Conservation (phyloP, 2,797 vertebrate genomes). For the Paguma larvata region DNA sequence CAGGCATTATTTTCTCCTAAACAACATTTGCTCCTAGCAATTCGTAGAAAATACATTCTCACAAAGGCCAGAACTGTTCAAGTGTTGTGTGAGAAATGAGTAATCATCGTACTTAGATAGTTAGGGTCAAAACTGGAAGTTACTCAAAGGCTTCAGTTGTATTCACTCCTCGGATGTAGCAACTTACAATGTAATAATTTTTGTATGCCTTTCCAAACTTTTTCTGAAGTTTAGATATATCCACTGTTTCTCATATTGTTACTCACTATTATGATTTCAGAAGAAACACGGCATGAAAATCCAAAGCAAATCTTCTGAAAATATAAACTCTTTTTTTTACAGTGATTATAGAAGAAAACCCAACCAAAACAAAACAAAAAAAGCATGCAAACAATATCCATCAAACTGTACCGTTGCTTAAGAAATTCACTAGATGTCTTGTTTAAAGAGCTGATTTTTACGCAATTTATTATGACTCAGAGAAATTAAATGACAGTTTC, state of each 20-base stretch:
- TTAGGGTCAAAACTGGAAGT: not conserved
- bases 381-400: not conserved
- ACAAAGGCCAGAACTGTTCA: not conserved
- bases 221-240: not conserved
- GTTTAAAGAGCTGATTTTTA: not conserved
- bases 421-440: not conserved
- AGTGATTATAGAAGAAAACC: not conserved
- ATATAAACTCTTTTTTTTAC: not conserved
- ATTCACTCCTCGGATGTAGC: not conserved
- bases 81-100: constrained; percentile 3
- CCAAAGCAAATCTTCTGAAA: not conserved
- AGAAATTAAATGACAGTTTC: not conserved
- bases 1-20: not conserved
- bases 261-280: not conserved
- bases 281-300: not conserved
- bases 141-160: not conserved
- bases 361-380: not conserved
- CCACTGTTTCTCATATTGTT: not conserved
- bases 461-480: not conserved
- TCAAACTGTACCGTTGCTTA: not conserved
- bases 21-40: not conserved
- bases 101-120: not conserved
- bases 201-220: not conserved
- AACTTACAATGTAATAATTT: not conserved
- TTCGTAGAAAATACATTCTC: constrained; percentile 29